These are phyloP conservation scores for Cepaea hortensis DNA, from an alignment of 2,888 invertebrate genomes.

Conservation along the genomic window DNA sequence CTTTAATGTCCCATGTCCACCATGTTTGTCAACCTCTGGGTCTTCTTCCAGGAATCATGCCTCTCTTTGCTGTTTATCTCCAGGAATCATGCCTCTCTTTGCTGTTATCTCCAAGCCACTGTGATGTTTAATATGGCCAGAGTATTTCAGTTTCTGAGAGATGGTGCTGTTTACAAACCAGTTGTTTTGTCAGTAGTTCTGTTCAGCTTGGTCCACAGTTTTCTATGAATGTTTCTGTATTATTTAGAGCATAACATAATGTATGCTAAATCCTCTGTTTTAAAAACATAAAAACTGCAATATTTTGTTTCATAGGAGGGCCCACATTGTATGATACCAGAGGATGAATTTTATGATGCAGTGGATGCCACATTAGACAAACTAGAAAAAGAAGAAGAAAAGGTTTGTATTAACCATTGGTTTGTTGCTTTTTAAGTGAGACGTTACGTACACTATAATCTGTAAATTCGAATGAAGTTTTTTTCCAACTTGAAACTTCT, in stretches of 20 bases:
- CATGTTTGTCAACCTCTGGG: too few species aligned
- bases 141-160: too few species aligned
- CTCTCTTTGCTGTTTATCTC: too few species aligned
- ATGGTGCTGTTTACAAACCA: too few species aligned
- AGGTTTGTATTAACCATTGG: slow-evolving; percentile 56
- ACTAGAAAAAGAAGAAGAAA: slow-evolving; percentile 93
- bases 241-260: too few species aligned
- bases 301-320: slow-evolving; percentile 86
- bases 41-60: too few species aligned
- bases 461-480: neutral
- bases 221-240: too few species aligned
- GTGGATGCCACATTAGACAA: slow-evolving; percentile 97
- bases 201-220: neutral
- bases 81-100: too few species aligned
- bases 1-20: too few species aligned
- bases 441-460: neutral
- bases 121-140: too few species aligned
- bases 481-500: neutral
- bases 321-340: slow-evolving; percentile 95
- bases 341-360: slow-evolving; percentile 99
- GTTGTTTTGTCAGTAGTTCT: neutral
- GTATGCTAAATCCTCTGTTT: too few species aligned
- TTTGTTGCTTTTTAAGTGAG: neutral
- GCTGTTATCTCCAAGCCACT: too few species aligned
- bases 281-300: neutral